Base-by-base conservation (phyloP, 2,888 invertebrate genomes). In the Branchipolynoe longqiensis region DNA sequence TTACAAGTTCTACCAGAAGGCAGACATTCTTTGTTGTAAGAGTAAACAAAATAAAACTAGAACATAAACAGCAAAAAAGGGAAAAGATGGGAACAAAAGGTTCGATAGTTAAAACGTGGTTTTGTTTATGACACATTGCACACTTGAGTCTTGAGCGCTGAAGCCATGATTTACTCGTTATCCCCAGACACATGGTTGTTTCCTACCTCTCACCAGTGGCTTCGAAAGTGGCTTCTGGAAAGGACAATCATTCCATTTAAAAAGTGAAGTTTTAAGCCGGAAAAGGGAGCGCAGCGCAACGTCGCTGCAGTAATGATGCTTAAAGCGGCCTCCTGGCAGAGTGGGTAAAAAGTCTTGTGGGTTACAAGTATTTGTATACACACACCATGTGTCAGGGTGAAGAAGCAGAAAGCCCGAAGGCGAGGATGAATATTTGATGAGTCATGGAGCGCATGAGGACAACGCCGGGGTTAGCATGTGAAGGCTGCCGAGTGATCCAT, bases 71-170 rank as follows among this genome's bases (percentile, higher is more conserved):
- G n/a, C 4, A 4, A n/a, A 58, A 58, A 58, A 58, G 58, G 58
- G n/a, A 58, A n/a, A 58, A 58, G 4, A 58, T n/a, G 33, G 69
- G 18, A 33, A 69, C 12, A 69, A 38, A 62, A 31, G 8, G 4
- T 58, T 33, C 38, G 38, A 69, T 36, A 36, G 69, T 36, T 69
- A 33, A 33, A 69, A 69, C 18, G 31, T 33, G 69, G 33, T 33
- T 33, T 69, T 8, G 48, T 78, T 41, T 8, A 48, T 41, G 78
- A 78, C 48, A 78, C 78, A 78, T 78, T 78, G 78, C 78, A 41
- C 28, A 4, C 48, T 28, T 28, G 54, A 78, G 78, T 78, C 78
- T 78, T 78, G 54, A 41, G 78, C 28, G 4, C 18, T 31, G 28
- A 48, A 48, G 78, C n/a, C 78, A 78, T 48, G 41, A 48, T 48